Base-by-base conservation (phyloP, 2,888 invertebrate species). In the Pterostichus madidus region DNA sequence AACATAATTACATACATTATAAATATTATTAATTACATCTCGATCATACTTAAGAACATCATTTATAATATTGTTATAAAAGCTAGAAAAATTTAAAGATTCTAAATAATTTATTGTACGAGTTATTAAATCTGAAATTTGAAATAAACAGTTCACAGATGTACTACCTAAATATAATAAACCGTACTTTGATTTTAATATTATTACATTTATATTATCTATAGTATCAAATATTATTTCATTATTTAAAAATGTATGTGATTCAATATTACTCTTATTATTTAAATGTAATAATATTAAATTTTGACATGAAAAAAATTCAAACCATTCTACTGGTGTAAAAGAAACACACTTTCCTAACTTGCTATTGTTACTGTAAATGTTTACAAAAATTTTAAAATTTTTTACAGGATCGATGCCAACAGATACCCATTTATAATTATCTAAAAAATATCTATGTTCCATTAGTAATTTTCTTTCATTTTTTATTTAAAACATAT, bases 41-140 rank as follows among this genome's bases (percentile, higher is more conserved):
- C 46, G 2, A 11, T 46, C 46, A 46, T 46, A 46, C 11, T 46
- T 46, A 46, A n/a, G 1, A 46, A 46, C 24, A 24, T 24, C 24
- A 24, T 24, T 24, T 24, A 24, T 24, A 24, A 24, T 24, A 3
- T 24, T 24, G 24, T 24, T 24, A 24, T 24, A 24, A 24, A 2
- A 24, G 24, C 2, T 52, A 52, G 13, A 10, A n/a, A 52, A n/a
- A 13, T 52, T 52, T 52, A 52, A 52, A n/a, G 52, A 52, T 52
- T 52, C 52, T 13, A 52, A 15, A 52, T 52, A 52, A 52, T 52
- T 52, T 52, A n/a, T 52, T 5, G 52, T 52, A 52, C 52, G 52
- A 52, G 11, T 52, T 52, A 5, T 52, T 52, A 52, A 52, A 52
- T 52, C 52, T 3, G 52, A 52, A 13, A 52, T 6, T 6, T 52